Evolutionary conservation across 2,797 vertebrate genomes (phyloP).

Genomic region (Arnoldichthys spilopterus): DNA sequence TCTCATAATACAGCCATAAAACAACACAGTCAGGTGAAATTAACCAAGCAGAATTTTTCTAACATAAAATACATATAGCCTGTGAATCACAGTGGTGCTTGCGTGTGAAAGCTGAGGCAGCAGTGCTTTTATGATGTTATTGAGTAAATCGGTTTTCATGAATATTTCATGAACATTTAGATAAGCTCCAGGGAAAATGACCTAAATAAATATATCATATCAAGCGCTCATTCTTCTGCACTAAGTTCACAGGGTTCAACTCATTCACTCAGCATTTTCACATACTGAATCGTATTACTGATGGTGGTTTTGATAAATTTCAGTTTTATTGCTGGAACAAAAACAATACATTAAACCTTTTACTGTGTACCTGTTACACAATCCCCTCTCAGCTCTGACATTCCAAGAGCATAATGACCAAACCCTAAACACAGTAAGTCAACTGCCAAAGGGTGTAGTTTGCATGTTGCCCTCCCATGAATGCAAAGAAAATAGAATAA

Average conservation of each 20-base stretch:
- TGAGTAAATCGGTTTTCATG: background rate
- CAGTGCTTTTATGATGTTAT: background rate
- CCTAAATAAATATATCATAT: conserved; percentile 1
- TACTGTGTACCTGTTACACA: conserved; percentile 1
- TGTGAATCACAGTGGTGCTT: background rate
- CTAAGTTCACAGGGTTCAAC: too few relatives aligned
- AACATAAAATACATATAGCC: background rate
- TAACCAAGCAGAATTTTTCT: background rate
- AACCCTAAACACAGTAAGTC: conserved; percentile 21
- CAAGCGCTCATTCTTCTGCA: background rate
- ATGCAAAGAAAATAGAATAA: conserved; percentile 43
- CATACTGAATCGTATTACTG: too few relatives aligned
- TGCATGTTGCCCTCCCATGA: conserved; percentile 36
- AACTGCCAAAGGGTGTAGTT: conserved; percentile 23
- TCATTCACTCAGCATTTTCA: background rate
- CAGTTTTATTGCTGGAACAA: too few relatives aligned
- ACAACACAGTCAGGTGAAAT: background rate
- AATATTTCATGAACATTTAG: conserved; percentile 20
- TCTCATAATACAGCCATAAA: background rate
- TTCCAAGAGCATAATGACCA: background rate
- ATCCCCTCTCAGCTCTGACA: background rate
- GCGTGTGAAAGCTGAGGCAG: background rate
- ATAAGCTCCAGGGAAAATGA: background rate
- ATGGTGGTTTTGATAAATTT: background rate
- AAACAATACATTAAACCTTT: background rate